Conservation (phyloP, 2,888 invertebrate species). For the Patella ulyssiponensis region DNA sequence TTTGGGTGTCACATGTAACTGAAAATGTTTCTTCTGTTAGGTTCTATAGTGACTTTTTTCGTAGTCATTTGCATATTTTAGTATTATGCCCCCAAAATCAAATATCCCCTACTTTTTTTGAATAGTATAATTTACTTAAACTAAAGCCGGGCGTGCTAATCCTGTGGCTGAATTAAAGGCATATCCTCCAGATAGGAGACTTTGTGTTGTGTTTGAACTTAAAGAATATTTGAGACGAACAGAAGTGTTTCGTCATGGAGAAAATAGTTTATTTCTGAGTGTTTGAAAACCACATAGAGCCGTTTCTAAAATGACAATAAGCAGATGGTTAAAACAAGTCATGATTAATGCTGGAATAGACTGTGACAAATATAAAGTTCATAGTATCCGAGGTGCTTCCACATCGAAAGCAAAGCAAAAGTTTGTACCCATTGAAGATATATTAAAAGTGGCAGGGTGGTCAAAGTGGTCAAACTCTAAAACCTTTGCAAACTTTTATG, state of each 20-base stretch:
- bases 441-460: conserved; percentile 27
- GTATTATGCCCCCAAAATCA: too few species aligned
- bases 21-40: too few species aligned
- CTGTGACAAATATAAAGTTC: conserved; percentile 25
- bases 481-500: conserved; percentile 27
- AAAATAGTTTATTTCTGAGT: conserved; percentile 27
- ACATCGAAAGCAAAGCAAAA: conserved; percentile 9
- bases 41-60: too few species aligned
- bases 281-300: conserved; percentile 30
- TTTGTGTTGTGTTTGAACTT: conserved; percentile 35
- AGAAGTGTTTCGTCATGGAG: conserved; percentile 19
- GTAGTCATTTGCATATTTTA: too few species aligned
- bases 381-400: conserved; percentile 25
- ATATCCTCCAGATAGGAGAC: conserved; percentile 30
- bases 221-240: conserved; percentile 34
- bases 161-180: conserved; percentile 25
- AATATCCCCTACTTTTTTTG: too few species aligned
- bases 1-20: too few species aligned
- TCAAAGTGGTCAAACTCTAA: conserved; percentile 19
- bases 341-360: conserved; percentile 8
- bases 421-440: conserved; percentile 25
- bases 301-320: conserved; percentile 23
- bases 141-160: not conserved
- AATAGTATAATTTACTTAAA: conserved; percentile 18
- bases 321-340: conserved; percentile 22